Conservation (phyloP, 2,888 invertebrate genomes). For the Dynastes tityus region DNA sequence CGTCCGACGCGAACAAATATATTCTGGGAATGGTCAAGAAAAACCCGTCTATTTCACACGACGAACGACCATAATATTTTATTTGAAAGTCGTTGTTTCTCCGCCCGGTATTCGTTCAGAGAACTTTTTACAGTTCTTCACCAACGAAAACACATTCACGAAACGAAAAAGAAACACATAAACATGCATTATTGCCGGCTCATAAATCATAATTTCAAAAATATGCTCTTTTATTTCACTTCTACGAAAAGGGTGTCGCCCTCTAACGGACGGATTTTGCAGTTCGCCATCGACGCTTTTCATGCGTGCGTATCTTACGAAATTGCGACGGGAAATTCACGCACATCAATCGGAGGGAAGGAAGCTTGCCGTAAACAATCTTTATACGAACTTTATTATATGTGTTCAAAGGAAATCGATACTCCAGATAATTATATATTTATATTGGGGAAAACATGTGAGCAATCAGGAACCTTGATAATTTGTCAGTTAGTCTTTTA, state of each 20-base stretch:
- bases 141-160: slow-evolving; percentile 49
- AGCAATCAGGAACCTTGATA: too few relatives aligned
- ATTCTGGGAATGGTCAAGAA: slow-evolving; percentile 39
- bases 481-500: too few relatives aligned
- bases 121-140: slow-evolving; percentile 41
- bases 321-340: slow-evolving; percentile 8
- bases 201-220: slow-evolving; percentile 54
- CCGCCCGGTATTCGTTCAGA: slow-evolving; percentile 11
- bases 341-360: not conserved
- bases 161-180: slow-evolving; percentile 51
- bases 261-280: slow-evolving; percentile 32
- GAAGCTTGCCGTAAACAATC: slow-evolving; percentile 11
- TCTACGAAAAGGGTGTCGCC: slow-evolving; percentile 47
- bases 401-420: not conserved
- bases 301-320: not conserved
- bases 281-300: slow-evolving; percentile 18
- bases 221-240: slow-evolving; percentile 53
- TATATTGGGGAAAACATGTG: too few relatives aligned
- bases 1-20: slow-evolving; percentile 28
- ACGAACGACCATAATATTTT: slow-evolving; percentile 46
- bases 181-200: slow-evolving; percentile 54
- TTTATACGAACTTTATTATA: not conserved
- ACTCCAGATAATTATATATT: too few relatives aligned
- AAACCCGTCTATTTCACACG: slow-evolving; percentile 40
- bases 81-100: slow-evolving; percentile 34